phyloP scores from a whole-genome alignment of 2,113 vertebrate genomes.

The Ophthalmolycus amberensis region DNA sequence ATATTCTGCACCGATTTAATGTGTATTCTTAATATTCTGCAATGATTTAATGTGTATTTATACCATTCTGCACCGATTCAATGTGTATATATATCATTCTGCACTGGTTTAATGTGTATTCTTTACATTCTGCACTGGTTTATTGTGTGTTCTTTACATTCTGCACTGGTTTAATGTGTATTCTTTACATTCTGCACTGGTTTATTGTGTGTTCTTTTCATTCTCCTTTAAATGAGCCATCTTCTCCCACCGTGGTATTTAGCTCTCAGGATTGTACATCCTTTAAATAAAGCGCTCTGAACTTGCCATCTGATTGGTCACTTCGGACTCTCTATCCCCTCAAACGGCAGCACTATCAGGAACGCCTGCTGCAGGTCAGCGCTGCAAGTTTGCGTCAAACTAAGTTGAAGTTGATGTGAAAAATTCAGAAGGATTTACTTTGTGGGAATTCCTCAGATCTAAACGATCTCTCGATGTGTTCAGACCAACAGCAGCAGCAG shows the following conservation, averaged over 20 bases:
- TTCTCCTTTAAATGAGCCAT: not conserved
- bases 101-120: not conserved
- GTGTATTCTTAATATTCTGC: not conserved
- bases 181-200: too few relatives aligned
- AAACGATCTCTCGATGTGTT: too few relatives aligned
- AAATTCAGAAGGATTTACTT: not conserved
- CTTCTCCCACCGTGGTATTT: not conserved
- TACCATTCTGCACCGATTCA: not conserved
- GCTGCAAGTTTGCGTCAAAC: not conserved
- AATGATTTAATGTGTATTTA: not conserved
- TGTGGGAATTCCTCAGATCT: not conserved
- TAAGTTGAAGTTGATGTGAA: not conserved
- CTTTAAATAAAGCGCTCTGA: not conserved
- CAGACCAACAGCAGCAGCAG: too few relatives aligned
- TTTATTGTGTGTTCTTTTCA: too few relatives aligned
- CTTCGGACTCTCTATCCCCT: not conserved
- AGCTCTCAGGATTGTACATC: not conserved
- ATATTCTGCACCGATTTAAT: not conserved
- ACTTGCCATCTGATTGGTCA: not conserved
- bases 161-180: too few relatives aligned
- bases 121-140: too few relatives aligned
- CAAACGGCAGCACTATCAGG: not conserved
- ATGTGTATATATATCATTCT: not conserved
- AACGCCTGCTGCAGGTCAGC: not conserved
- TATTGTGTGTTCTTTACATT: too few relatives aligned